Evolutionary conservation across 2,113 vertebrate species (phyloP), one percentile per base, ranked within the genome.

Genomic region (Epinephelus fuscoguttatus): DNA sequence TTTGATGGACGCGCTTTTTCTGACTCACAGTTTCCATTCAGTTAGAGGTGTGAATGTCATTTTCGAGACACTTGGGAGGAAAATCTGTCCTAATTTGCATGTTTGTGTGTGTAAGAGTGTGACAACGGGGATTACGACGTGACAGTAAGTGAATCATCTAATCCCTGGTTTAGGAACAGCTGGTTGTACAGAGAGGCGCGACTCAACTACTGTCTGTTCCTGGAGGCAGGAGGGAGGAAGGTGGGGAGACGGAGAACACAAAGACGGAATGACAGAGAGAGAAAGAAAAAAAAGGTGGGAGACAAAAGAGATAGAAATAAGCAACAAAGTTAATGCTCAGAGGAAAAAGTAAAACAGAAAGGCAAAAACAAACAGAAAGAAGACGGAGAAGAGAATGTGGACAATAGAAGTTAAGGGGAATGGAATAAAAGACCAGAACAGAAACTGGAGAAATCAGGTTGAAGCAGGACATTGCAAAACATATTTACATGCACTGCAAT

Each of bases 131-230:
- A 91, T 88, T 92, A 88, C 78, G 86, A 87, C 80, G 80, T 23
- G 78, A 81, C 74, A 82, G 83, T 84, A 87, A 91, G 81, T 89
- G 84, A 88, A 88, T 88, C 66, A 86, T 82, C 90, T 89, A 91
- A 91, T 89, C 84, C 82, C 21, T 64, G 77, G 37, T 13, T 89
- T 72, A 82, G 73, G 50, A 78, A 75, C 88, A 89, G 83, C 84
- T 89, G 76, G 1, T 80, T 82, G 60, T 88, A 61, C 61, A 67
- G 47, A 82, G 70, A 83, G 74, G 64, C 25, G 69, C 63, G 72
- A 77, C 73, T 78, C 33, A 77, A 84, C 78, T 59, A 27, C 47
- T 70, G 82, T 78, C 64, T 88, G 81, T 75, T 90, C 78, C 78
- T 75, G 66, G 47, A 84, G 80, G 85, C 68, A 53, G 84, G 37